Base-by-base conservation (phyloP, 2,113 vertebrate genomes). In the Vulpes vulpes region DNA sequence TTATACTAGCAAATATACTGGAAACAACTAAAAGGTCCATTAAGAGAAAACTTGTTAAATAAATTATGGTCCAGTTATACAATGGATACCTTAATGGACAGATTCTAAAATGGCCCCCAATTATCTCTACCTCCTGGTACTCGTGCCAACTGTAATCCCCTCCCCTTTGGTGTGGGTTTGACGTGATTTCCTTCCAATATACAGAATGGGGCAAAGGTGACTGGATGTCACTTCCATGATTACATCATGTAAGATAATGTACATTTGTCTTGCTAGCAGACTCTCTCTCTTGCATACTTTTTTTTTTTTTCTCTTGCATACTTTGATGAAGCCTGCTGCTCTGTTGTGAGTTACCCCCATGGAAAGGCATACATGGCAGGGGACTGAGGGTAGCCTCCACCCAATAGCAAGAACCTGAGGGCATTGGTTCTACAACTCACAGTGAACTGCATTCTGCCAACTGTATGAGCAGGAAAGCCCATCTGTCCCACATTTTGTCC, bases 101-200 rank as follows among this genome's bases (percentile, higher is more conserved):
- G 62, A 69, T 35, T 81, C 32, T 14, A 27, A 94, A 43, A 88
- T 51, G 30, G 22, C 35, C 30, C 11, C 35, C 53, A 49, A 43
- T 94, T 35, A 69, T 53, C 74, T 88, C 30, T 94, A 62, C 64
- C 62, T 88, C 23, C 16, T 49, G 51, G 22, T 51, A 81, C 38
- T 88, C 51, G 12, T 16, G 74, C 74, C 20, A 35, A 93, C 16
- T 12, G 14, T 94, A 87, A 78, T 65, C 14, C 73, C 5, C 12
- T 64, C 22, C 32, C 32, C 32, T 76, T 32, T 3, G 19, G 25
- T 32, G 43, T 85, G 49, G 11, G 32, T 78, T 27, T 25, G 86
- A 82, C 32, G 86, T 43, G 67, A 64, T 43, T 95, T 87, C 76
- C 85, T 89, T 74, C 57, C 73, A 89, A 83, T 35, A 43, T 59